phyloP scores from a whole-genome alignment of 2,888 invertebrate genomes.

The Balanococcus diminutus region DNA sequence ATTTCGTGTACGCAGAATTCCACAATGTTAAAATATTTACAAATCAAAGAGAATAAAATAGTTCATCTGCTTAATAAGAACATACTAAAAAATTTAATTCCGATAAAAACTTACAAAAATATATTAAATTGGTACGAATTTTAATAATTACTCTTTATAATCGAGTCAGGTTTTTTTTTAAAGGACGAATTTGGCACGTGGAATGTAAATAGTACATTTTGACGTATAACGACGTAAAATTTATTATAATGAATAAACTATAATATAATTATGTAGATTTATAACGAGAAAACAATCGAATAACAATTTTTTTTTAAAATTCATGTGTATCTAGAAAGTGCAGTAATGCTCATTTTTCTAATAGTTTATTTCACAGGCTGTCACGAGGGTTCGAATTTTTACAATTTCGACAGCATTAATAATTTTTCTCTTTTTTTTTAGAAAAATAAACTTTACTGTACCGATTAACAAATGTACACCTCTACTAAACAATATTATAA shows the following conservation, averaged over 20 bases:
- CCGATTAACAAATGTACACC: slow-evolving; percentile 1
- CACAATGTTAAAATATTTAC: slow-evolving; percentile 29
- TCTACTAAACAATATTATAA: slow-evolving; percentile 28
- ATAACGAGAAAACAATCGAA: slow-evolving; percentile 33
- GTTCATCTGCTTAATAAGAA: background rate
- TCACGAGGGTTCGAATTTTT: background rate
- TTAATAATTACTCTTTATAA: background rate
- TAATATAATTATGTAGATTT: slow-evolving; percentile 24
- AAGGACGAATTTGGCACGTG: slow-evolving; percentile 35
- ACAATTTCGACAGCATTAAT: background rate
- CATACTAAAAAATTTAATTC: slow-evolving; percentile 12
- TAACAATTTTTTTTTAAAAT: slow-evolving; percentile 22
- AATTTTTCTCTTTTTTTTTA: no score
- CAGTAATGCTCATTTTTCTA: background rate
- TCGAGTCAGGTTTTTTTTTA: background rate
- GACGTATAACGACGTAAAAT: slow-evolving; percentile 16
- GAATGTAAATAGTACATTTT: slow-evolving; percentile 26
- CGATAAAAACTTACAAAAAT: slow-evolving; percentile 42
- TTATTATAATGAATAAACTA: slow-evolving; percentile 28
- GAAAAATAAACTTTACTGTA: slow-evolving; percentile 25
- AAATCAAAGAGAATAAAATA: background rate
- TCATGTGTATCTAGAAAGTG: background rate
- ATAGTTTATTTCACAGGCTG: background rate
- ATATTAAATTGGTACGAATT: slow-evolving; percentile 43
- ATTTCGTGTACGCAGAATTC: slow-evolving; percentile 3